Conservation (phyloP, 2,113 vertebrate species). For the Willisornis vidua region DNA sequence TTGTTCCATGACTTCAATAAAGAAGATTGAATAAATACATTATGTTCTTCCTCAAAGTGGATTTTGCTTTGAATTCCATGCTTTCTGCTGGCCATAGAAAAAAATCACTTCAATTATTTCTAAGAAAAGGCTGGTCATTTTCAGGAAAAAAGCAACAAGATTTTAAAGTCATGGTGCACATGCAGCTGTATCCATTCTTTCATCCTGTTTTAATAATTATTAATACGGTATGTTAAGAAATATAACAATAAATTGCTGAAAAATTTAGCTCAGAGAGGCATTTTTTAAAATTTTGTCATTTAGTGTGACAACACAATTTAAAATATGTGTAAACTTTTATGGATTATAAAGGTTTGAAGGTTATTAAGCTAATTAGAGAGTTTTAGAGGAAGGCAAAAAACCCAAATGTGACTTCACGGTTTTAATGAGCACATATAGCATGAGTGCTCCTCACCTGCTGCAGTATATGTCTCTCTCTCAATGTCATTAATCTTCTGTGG, state of each 20-base stretch:
- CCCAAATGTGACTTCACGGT: background rate
- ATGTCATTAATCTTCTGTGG: conserved; percentile 94
- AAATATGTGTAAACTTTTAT: background rate
- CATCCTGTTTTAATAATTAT: background rate
- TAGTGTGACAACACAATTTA: background rate
- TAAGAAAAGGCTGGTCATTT: background rate
- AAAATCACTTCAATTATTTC: background rate
- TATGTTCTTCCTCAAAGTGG: background rate
- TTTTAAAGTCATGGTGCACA: background rate
- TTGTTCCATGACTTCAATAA: background rate
- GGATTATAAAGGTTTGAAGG: background rate
- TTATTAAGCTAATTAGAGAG: background rate
- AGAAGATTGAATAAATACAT: background rate
- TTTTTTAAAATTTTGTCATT: background rate
- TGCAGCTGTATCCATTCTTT: background rate
- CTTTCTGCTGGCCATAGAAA: background rate
- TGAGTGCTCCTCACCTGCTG: conserved; percentile 87
- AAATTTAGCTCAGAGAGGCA: background rate
- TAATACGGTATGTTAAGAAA: background rate
- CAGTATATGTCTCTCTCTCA: conserved; percentile 93
- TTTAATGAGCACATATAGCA: background rate
- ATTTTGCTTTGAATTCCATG: background rate
- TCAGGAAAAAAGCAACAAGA: background rate
- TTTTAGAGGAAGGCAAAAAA: background rate
- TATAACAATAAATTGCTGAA: background rate